phyloP scores from a whole-genome alignment of 2,113 vertebrate genomes.

The Megaceryle torquata region DNA sequence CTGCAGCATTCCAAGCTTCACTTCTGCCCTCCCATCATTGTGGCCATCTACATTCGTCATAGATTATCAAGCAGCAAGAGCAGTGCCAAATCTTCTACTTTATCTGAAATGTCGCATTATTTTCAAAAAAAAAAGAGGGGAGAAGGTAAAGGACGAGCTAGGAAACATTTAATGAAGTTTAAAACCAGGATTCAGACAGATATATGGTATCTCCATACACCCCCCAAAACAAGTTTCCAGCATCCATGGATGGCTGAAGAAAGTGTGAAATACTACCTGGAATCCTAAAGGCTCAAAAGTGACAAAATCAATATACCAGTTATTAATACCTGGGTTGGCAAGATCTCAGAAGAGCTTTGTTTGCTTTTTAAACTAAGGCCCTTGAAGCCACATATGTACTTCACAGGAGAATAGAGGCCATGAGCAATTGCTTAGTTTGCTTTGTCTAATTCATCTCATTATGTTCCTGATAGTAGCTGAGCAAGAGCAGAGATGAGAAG shows the following conservation, averaged over 20 bases:
- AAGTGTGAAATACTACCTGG: background rate
- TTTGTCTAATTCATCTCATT: background rate
- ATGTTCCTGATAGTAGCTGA: background rate
- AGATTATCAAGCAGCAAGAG: background rate
- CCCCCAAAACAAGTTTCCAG: background rate
- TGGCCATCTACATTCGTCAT: background rate
- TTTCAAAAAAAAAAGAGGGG: background rate
- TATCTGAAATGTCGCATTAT: background rate
- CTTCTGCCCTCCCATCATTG: background rate
- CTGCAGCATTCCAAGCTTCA: background rate
- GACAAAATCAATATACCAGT: background rate
- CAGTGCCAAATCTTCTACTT: background rate
- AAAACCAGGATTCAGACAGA: background rate
- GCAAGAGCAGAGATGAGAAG: background rate
- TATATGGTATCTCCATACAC: background rate
- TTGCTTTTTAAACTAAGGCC: background rate
- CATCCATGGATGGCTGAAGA: background rate
- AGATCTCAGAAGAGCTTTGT: background rate
- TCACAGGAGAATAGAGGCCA: background rate
- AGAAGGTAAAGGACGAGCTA: background rate
- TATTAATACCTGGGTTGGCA: background rate
- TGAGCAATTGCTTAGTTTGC: background rate
- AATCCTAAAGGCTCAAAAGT: background rate
- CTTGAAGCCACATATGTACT: background rate
- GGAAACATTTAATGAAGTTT: background rate